phyloP scores from a whole-genome alignment of 2,888 invertebrate species.

The Celastrina argiolus region DNA sequence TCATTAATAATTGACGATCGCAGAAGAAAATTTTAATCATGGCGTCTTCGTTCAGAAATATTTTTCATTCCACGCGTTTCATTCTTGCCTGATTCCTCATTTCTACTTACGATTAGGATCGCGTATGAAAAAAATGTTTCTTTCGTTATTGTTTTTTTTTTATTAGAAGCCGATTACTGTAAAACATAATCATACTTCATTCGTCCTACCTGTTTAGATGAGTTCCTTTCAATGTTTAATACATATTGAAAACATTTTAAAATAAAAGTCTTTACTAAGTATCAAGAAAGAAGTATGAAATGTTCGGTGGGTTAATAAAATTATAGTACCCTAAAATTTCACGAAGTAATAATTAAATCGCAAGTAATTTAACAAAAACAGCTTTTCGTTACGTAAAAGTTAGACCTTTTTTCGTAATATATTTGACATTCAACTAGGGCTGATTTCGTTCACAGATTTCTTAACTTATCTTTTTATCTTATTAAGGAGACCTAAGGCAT shows the following conservation, averaged over 20 bases:
- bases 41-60: not conserved
- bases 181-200: not conserved
- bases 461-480: constrained; percentile 4
- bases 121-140: not conserved
- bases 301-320: not conserved
- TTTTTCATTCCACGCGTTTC: not conserved
- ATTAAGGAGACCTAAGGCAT: not conserved
- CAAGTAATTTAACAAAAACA: constrained; percentile 7
- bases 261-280: not conserved
- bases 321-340: not conserved
- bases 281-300: not conserved
- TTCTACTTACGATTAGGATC: not conserved
- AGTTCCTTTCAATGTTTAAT: not conserved
- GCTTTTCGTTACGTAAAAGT: constrained; percentile 1
- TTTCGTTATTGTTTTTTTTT: not conserved
- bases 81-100: not conserved
- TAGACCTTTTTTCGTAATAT: not conserved
- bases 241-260: not conserved
- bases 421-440: not conserved
- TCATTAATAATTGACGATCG: constrained; percentile 25
- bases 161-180: not conserved
- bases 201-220: not conserved
- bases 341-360: not conserved
- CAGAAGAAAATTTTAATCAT: constrained; percentile 18
- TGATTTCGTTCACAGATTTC: constrained; percentile 3